phyloP scores from a whole-genome alignment of 2,888 invertebrate genomes.

The Epistrophe eligans region DNA sequence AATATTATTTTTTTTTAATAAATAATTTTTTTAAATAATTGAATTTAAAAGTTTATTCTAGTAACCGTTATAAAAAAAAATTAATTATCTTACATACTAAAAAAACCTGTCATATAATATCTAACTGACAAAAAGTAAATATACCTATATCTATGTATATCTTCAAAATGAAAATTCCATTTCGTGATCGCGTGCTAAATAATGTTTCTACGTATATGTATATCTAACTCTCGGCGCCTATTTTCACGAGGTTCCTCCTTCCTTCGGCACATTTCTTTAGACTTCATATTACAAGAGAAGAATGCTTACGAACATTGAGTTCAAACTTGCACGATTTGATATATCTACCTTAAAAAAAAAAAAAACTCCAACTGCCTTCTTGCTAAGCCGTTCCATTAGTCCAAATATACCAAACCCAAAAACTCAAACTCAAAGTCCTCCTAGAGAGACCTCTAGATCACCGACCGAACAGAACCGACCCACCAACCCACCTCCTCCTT shows the following conservation, averaged over 20 bases:
- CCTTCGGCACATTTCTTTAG: background rate
- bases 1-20: too few species aligned
- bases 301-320: slow-evolving; percentile 28
- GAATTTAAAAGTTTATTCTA: slow-evolving; percentile 1
- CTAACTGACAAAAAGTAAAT: slow-evolving; percentile 11
- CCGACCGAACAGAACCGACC: slow-evolving; percentile 15
- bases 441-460: slow-evolving; percentile 46
- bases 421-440: slow-evolving; percentile 37
- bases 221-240: slow-evolving; percentile 48
- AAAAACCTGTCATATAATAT: background rate
- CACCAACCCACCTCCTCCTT: slow-evolving; percentile 29
- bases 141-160: background rate
- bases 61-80: background rate
- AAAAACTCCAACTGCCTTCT: slow-evolving; percentile 20
- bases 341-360: background rate
- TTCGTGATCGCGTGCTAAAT: slow-evolving; percentile 64
- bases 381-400: slow-evolving; percentile 25
- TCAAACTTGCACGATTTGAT: slow-evolving; percentile 45
- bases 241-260: slow-evolving; percentile 42
- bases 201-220: slow-evolving; percentile 27
- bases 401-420: slow-evolving; percentile 65
- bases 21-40: slow-evolving; percentile 17
- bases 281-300: background rate
- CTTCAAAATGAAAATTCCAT: slow-evolving; percentile 11
- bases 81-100: background rate